phyloP scores from a whole-genome alignment of 2,797 vertebrate species.

The Epinephelus malabaricus region DNA sequence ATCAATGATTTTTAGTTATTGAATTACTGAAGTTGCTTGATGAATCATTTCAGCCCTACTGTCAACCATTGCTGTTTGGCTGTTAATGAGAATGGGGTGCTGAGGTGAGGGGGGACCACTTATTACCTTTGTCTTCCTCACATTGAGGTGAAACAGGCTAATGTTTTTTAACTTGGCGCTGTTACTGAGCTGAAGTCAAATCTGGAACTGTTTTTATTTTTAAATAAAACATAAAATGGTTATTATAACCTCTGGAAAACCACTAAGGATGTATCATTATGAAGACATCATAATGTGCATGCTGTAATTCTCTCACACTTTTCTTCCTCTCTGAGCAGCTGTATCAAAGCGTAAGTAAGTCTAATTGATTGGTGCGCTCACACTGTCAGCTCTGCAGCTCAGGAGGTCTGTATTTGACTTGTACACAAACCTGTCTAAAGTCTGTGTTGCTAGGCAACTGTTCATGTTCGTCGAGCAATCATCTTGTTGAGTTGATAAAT shows the following conservation, averaged over 20 bases:
- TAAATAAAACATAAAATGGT: too few relatives aligned
- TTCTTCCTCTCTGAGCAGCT: slow-evolving; percentile 54
- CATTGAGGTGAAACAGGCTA: too few relatives aligned
- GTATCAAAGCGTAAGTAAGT: slow-evolving; percentile 68
- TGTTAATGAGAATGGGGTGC: too few relatives aligned
- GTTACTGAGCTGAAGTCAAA: too few relatives aligned
- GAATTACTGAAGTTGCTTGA: too few relatives aligned
- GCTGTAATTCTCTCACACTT: background rate
- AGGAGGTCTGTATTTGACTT: slow-evolving; percentile 51
- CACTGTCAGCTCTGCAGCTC: slow-evolving; percentile 45
- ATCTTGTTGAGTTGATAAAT: slow-evolving; percentile 65
- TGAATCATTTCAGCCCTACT: too few relatives aligned
- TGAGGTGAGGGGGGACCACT: too few relatives aligned
- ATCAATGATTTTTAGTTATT: too few relatives aligned
- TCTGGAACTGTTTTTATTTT: too few relatives aligned
- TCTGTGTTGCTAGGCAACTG: slow-evolving; percentile 79
- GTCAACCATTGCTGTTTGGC: too few relatives aligned
- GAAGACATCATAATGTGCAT: background rate
- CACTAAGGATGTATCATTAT: background rate
- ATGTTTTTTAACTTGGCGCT: too few relatives aligned
- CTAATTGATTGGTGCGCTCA: slow-evolving; percentile 45
- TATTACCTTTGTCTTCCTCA: too few relatives aligned
- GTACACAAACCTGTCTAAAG: slow-evolving; percentile 54
- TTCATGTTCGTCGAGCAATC: slow-evolving; percentile 60
- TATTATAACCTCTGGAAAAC: background rate